phyloP scores from a whole-genome alignment of 92 coral and sea anemone species.

The Anthopleura xanthogrammica region DNA sequence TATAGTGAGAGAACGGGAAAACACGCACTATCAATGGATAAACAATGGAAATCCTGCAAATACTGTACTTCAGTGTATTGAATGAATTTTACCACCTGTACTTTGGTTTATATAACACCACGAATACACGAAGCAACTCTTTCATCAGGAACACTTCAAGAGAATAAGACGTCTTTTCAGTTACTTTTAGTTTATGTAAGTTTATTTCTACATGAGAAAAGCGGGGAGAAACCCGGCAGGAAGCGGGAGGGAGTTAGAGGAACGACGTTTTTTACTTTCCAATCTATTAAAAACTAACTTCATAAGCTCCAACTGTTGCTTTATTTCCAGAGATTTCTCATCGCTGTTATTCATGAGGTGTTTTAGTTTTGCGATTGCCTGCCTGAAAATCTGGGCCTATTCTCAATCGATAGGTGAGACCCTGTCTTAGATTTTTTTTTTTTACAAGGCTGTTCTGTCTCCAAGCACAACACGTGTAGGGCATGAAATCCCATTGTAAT shows the following conservation, averaged over 20 bases:
- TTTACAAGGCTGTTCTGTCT: constrained; percentile 47
- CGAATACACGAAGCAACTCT: neutral
- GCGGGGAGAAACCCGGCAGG: neutral
- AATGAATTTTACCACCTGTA: constrained; percentile 43
- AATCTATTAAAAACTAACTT: neutral
- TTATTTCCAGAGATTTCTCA: neutral
- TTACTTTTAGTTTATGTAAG: too few species aligned
- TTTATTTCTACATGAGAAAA: neutral
- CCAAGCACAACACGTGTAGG: constrained; percentile 84
- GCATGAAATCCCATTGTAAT: constrained; percentile 55
- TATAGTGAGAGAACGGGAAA: constrained; percentile 28
- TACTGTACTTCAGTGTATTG: constrained; percentile 18
- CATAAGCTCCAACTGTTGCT: neutral
- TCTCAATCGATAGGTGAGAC: neutral
- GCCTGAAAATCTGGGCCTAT: neutral
- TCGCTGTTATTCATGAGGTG: neutral
- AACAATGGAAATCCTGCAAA: constrained; percentile 30
- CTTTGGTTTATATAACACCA: neutral
- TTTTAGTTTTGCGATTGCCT: neutral
- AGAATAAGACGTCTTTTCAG: neutral
- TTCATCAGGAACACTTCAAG: neutral
- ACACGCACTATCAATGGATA: constrained; percentile 28
- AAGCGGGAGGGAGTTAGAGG: neutral
- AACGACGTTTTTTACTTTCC: neutral
- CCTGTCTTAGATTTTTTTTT: neutral